Evolutionary conservation across 2,888 invertebrate genomes (phyloP), one percentile per base, ranked within the genome.

Genomic region (Drosophila pegasa): DNA sequence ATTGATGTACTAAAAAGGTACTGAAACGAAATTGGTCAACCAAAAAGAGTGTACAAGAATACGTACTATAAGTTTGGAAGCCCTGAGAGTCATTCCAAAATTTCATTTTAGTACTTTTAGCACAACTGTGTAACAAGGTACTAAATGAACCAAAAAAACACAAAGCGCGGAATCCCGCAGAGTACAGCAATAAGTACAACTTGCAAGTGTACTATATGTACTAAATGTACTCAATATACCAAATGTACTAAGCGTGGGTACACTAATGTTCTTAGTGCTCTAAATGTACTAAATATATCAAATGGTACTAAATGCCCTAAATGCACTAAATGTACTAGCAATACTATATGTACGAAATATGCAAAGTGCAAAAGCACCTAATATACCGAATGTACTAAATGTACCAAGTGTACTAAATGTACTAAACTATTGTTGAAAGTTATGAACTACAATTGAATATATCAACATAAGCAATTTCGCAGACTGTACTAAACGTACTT

Each of bases 301-400:
- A n/a, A n/a, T n/a, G n/a, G n/a, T n/a, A n/a, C n/a, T n/a, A n/a
- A n/a, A n/a, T n/a, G n/a, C n/a, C n/a, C n/a, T n/a, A n/a, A n/a
- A n/a, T n/a, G 5, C 10, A 29, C 10, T 2, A 9, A 47, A 18
- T 27, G 9, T 16, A 37, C 16, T 37, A 16, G 16, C 2, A 37
- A 37, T 35, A 45, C 20, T n/a, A 16, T 33, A 48, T 60, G n/a
- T n/a, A n/a, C n/a, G n/a, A n/a, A 2, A 22, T 27, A 10, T 35
- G 35, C 27, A 12, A 20, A 38, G 41, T 66, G 16, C 16, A 22
- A n/a, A n/a, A n/a, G n/a, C n/a, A n/a, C n/a, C n/a, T n/a, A n/a
- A n/a, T n/a, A n/a, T n/a, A n/a, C n/a, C n/a, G n/a, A n/a, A 14
- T n/a, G 10, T 35, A 45, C 20, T n/a, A 16, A 38, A 48, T 60